These are phyloP conservation scores for Diuraphis noxia DNA, from an alignment of 1,140 invertebrate genomes.

Conservation along the genomic window DNA sequence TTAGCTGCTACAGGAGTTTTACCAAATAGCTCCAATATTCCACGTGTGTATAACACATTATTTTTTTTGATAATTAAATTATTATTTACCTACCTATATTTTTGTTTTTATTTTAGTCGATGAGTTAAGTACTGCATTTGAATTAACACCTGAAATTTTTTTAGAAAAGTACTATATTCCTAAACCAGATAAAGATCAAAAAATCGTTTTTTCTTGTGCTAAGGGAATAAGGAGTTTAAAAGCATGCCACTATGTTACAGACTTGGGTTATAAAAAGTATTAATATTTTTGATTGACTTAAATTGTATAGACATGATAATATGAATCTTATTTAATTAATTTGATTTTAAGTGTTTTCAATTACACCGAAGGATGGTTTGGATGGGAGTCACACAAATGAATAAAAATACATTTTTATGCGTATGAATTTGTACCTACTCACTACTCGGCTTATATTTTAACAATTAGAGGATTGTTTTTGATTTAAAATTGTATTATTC, in stretches of 20 bases:
- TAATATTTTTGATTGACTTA: not conserved
- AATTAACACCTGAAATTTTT: constrained; percentile 47
- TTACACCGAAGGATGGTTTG: constrained; percentile 36
- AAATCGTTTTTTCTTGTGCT: constrained; percentile 56
- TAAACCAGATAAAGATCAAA: constrained; percentile 53
- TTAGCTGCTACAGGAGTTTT: constrained; percentile 55
- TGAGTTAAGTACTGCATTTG: constrained; percentile 53
- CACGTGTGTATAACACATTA: constrained; percentile 50
- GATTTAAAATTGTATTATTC: not conserved
- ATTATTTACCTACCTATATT: not conserved
- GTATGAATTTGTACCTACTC: not conserved
- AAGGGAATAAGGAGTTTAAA: constrained; percentile 56
- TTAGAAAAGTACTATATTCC: constrained; percentile 50
- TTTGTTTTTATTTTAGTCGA: constrained; percentile 54
- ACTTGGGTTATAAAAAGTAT: constrained; percentile 56
- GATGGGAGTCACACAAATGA: constrained; percentile 35
- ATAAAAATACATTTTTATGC: not conserved
- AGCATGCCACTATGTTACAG: constrained; percentile 44
- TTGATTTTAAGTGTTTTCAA: constrained; percentile 16
- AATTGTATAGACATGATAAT: not conserved
- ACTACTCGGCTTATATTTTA: not conserved
- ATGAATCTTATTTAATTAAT: not conserved
- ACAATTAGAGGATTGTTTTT: not conserved
- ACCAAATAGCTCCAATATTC: constrained; percentile 56
- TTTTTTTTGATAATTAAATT: not conserved